These are phyloP conservation scores for Arrhamphus sclerolepis DNA, from an alignment of 2,797 vertebrate genomes.

Conservation along the genomic window DNA sequence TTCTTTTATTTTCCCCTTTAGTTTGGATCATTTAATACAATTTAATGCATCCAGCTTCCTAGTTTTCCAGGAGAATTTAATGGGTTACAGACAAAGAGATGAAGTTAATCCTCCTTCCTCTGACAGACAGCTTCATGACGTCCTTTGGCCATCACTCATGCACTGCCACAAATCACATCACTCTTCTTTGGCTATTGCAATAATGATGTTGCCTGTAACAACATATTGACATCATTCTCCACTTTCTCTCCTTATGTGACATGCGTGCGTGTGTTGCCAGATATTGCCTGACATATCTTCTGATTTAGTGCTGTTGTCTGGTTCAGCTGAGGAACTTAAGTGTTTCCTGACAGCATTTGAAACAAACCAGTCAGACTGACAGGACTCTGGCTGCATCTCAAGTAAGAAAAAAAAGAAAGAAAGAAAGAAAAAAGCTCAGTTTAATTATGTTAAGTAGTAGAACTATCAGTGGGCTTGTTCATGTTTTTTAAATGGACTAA, in stretches of 20 bases:
- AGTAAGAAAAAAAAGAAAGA: slow-evolving; percentile 10
- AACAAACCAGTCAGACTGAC: slow-evolving; percentile 51
- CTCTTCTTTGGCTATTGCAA: slow-evolving; percentile 5
- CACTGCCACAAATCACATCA: slow-evolving; percentile 21
- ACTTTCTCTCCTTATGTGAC: slow-evolving; percentile 21
- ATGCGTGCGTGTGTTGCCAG: slow-evolving; percentile 42
- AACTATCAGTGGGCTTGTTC: neutral
- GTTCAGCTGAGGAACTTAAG: slow-evolving; percentile 46
- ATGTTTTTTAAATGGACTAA: neutral
- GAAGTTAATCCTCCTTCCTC: slow-evolving; percentile 23
- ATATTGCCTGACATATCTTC: slow-evolving; percentile 60
- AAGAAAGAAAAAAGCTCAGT: neutral
- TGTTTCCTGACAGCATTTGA: slow-evolving; percentile 71
- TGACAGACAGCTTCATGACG: slow-evolving; percentile 34
- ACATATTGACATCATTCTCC: slow-evolving; percentile 30
- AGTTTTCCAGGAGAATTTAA: slow-evolving; percentile 5
- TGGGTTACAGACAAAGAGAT: neutral
- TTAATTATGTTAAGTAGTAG: neutral
- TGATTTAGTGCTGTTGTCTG: slow-evolving; percentile 63
- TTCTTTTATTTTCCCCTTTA: too few species aligned
- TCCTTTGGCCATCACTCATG: slow-evolving; percentile 30
- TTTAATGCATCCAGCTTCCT: too few species aligned
- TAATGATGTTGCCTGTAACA: slow-evolving; percentile 28
- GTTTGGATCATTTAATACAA: too few species aligned
- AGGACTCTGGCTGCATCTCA: slow-evolving; percentile 26